These are phyloP conservation scores for Okamejei kenojei DNA, from an alignment of 2,797 vertebrate genomes.

Conservation along the genomic window DNA sequence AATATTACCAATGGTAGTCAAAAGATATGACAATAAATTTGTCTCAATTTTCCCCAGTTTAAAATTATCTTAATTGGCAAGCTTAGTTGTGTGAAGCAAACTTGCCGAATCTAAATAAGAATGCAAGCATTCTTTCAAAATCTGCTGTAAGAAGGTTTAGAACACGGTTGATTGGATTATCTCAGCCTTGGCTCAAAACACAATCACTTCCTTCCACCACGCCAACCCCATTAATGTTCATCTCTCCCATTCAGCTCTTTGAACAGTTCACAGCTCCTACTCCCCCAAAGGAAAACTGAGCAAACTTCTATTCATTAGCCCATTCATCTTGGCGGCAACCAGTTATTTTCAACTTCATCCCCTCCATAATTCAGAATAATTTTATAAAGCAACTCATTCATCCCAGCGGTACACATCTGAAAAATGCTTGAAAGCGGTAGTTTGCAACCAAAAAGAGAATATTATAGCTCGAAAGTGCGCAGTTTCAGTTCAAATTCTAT, in stretches of 20 bases:
- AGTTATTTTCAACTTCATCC: background rate
- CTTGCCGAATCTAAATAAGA: background rate
- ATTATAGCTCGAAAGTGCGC: background rate
- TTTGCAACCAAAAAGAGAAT: slow-evolving; percentile 24
- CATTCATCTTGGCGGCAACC: background rate
- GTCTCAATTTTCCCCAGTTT: background rate
- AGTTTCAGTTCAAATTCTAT: background rate
- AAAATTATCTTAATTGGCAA: background rate
- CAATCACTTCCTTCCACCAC: no score
- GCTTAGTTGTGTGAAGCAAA: background rate
- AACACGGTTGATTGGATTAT: background rate
- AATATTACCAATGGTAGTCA: background rate
- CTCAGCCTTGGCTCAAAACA: background rate
- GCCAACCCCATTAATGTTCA: no score
- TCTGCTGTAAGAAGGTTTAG: background rate
- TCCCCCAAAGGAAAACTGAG: background rate
- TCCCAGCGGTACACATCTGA: background rate
- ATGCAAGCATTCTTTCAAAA: background rate
- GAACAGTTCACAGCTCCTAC: background rate
- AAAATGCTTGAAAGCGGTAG: slow-evolving; percentile 19
- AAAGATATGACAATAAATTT: background rate
- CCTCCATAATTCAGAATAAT: background rate
- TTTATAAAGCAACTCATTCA: background rate
- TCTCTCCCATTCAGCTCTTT: background rate
- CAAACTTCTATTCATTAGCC: background rate